phyloP scores from a whole-genome alignment of 53 echinoderm and acorn worm species.

The Glandiceps talaboti region DNA sequence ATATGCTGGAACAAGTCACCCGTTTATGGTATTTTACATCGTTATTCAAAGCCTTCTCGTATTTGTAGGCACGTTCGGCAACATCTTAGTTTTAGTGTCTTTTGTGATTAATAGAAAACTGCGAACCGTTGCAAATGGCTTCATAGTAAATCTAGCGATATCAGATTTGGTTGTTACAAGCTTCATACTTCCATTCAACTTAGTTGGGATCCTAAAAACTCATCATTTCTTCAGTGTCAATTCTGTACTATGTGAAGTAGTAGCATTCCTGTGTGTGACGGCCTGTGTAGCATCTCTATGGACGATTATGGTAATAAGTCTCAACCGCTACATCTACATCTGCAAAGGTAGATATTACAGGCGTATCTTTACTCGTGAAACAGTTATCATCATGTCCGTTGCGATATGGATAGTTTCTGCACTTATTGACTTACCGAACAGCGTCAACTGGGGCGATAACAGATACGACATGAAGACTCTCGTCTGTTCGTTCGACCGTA shows the following conservation, averaged over 20 bases:
- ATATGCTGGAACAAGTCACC: too few species aligned
- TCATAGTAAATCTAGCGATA: slow-evolving; percentile 22
- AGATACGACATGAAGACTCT: slow-evolving; percentile 24
- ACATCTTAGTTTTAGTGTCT: slow-evolving; percentile 19
- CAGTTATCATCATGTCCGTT: slow-evolving; percentile 16
- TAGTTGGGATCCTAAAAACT: slow-evolving; percentile 9
- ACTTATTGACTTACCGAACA: slow-evolving; percentile 6
- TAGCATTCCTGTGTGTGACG: slow-evolving; percentile 26
- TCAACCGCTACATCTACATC: slow-evolving; percentile 39
- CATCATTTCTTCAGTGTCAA: slow-evolving; percentile 5
- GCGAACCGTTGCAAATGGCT: slow-evolving; percentile 12
- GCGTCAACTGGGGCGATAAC: slow-evolving; percentile 14
- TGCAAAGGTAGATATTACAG: slow-evolving; percentile 21
- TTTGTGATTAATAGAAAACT: slow-evolving; percentile 17
- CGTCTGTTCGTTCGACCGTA: slow-evolving; percentile 26
- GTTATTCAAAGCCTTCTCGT: not conserved
- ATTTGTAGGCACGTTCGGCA: slow-evolving; percentile 21
- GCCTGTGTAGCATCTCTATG: slow-evolving; percentile 28
- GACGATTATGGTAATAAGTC: slow-evolving; percentile 28
- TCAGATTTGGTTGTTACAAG: slow-evolving; percentile 19
- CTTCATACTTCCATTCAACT: slow-evolving; percentile 16
- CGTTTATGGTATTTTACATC: not conserved
- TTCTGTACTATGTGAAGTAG: slow-evolving; percentile 18
- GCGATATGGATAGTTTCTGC: slow-evolving; percentile 17
- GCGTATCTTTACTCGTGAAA: slow-evolving; percentile 19